Conservation (phyloP, 1,140 invertebrate species). For the Bombus confusus region DNA sequence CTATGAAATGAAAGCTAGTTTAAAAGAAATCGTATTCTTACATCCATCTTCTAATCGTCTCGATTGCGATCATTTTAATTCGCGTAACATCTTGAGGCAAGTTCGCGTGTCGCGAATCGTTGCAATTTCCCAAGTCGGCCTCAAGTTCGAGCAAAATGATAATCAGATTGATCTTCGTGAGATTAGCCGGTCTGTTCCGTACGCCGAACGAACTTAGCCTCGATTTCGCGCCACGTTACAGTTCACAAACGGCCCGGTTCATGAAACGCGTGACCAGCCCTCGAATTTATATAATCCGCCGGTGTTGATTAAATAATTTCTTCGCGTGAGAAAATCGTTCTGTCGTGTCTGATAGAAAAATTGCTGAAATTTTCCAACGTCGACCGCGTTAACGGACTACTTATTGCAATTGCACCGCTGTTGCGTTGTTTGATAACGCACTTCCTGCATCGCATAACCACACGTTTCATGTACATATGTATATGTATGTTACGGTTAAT, state of each 20-base stretch:
- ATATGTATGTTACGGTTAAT: background rate
- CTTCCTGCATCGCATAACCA: background rate
- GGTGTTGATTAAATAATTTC: constrained; percentile 23
- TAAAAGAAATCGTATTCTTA: background rate
- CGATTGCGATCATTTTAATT: no score
- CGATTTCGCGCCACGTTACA: constrained; percentile 1
- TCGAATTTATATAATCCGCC: constrained; percentile 28
- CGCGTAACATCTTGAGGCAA: background rate
- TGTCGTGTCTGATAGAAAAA: constrained; percentile 43
- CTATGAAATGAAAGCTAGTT: no score
- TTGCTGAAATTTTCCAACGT: constrained; percentile 40
- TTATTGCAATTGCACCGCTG: constrained; percentile 35
- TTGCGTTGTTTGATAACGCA: constrained; percentile 10
- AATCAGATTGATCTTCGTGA: constrained; percentile 14
- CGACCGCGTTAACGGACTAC: constrained; percentile 8
- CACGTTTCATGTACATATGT: background rate
- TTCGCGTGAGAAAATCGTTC: constrained; percentile 45
- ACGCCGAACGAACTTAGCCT: constrained; percentile 9
- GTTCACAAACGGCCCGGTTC: background rate
- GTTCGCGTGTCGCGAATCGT: background rate
- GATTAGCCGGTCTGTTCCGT: background rate
- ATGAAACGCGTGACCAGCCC: background rate
- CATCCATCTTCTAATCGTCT: background rate
- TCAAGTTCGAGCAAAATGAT: constrained; percentile 24
- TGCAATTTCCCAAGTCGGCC: background rate